Conservation (phyloP, 2,797 vertebrate species). For the Huso huso region DNA sequence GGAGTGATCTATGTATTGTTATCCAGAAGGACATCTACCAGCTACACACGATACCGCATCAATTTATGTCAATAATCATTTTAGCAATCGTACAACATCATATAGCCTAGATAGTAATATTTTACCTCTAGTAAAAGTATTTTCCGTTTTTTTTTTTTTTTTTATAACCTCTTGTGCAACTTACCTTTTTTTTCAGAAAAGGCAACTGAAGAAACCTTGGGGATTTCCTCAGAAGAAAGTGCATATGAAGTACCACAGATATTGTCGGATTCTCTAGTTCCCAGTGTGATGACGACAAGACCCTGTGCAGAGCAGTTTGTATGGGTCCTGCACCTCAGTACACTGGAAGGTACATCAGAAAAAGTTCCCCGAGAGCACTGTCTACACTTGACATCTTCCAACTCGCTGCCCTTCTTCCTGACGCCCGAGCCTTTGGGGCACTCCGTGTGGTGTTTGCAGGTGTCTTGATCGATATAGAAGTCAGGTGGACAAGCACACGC, state of each 20-base stretch:
- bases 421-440: constrained; percentile 79
- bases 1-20: too few relatives aligned
- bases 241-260: constrained; percentile 58
- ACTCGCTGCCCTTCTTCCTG: constrained; percentile 74
- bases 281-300: constrained; percentile 59
- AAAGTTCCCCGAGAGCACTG: constrained; percentile 77
- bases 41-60: too few relatives aligned
- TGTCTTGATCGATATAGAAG: constrained; percentile 55
- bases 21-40: too few relatives aligned
- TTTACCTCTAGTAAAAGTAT: too few relatives aligned
- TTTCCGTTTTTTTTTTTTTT: too few relatives aligned
- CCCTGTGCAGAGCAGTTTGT: constrained; percentile 75
- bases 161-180: too few relatives aligned
- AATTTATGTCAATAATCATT: too few relatives aligned
- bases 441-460: constrained; percentile 64
- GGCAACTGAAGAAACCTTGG: too few relatives aligned
- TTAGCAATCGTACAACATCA: too few relatives aligned
- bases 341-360: constrained; percentile 72
- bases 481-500: constrained; percentile 75
- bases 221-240: constrained; percentile 14
- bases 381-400: constrained; percentile 78
- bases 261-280: constrained; percentile 75
- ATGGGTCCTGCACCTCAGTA: constrained; percentile 69
- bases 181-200: too few relatives aligned
- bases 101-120: too few relatives aligned